Evolutionary conservation across 2,888 invertebrate species (phyloP), one percentile per base, ranked within the genome.

Genomic region (Amiota minor): DNA sequence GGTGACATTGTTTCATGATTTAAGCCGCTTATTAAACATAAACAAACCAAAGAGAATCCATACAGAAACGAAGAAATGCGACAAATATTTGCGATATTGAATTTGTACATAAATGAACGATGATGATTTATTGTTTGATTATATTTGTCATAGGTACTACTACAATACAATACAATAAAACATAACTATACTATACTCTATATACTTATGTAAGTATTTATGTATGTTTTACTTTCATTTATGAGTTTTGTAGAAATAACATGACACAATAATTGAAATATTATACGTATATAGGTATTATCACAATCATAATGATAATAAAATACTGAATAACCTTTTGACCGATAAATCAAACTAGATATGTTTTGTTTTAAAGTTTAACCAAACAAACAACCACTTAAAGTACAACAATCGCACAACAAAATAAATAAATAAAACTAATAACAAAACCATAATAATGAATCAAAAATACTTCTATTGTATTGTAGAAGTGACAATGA

Each of bases 301-400:
- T 35, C 6, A 77, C 78, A 77, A 83, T 84, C 72, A 59, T 49
- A 47, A 65, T 65, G 20, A 47, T 16, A 47, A 16, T 16, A 8
- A 9, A 76, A 83, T 80, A 80, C 79, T 84, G 84, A 84, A 84
- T 82, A 85, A 83, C 83, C 82, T 83, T 77, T 80, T 80, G 79
- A 77, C 79, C 85, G 81, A 84, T 84, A 84, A 85, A 84, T 84
- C 85, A 84, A 81, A 84, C 68, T 70, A 80, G 79, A 69, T 70
- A 46, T 73, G 75, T 78, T 81, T 76, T 80, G 81, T 84, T 84
- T 82, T 84, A 81, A 84, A 81, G 35, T 83, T 82, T 80, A 84
- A 84, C 77, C 78, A 77, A 74, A 76, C 56, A 75, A 62, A 12
- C 78, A 73, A 16, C 9, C 49, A 59, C 18, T 59, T 35, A 23